phyloP scores from a whole-genome alignment of 2,888 invertebrate genomes.

The Acleris emargana region DNA sequence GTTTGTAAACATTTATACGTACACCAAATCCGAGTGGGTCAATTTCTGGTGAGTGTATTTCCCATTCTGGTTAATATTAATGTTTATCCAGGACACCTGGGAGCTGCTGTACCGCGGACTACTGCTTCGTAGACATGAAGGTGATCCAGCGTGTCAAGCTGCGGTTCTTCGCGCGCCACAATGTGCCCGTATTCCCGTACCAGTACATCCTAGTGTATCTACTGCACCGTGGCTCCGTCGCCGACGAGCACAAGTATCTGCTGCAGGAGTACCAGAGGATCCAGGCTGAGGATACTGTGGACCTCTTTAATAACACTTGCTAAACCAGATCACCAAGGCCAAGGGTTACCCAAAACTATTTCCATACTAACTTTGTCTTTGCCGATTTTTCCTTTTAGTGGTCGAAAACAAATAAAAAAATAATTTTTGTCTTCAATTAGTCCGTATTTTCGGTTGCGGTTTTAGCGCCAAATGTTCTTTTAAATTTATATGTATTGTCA shows the following conservation, averaged over 20 bases:
- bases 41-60: neutral
- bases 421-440: too few relatives aligned
- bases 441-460: too few relatives aligned
- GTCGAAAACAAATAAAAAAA: too few relatives aligned
- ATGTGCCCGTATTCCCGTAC: slow-evolving; percentile 77
- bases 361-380: too few relatives aligned
- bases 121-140: slow-evolving; percentile 79
- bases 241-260: slow-evolving; percentile 73
- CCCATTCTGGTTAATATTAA: neutral
- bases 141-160: slow-evolving; percentile 75
- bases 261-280: slow-evolving; percentile 71
- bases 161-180: slow-evolving; percentile 74
- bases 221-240: slow-evolving; percentile 68
- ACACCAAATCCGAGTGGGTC: too few relatives aligned
- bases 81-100: slow-evolving; percentile 65
- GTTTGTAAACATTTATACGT: too few relatives aligned
- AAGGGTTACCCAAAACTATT: too few relatives aligned
- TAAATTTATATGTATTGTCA: too few relatives aligned
- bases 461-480: too few relatives aligned
- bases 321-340: slow-evolving; percentile 41
- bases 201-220: slow-evolving; percentile 75
- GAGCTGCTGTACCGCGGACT: slow-evolving; percentile 76
- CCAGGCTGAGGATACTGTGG: slow-evolving; percentile 62
- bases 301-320: slow-evolving; percentile 71
- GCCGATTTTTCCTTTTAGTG: too few relatives aligned